Percentiles rank a stretch among this genome's conserved stretches.
phyloP scores from a whole-genome alignment of 37 sponge, comb jelly and placozoan species.

The Diacarnus erythraeanus region DNA sequence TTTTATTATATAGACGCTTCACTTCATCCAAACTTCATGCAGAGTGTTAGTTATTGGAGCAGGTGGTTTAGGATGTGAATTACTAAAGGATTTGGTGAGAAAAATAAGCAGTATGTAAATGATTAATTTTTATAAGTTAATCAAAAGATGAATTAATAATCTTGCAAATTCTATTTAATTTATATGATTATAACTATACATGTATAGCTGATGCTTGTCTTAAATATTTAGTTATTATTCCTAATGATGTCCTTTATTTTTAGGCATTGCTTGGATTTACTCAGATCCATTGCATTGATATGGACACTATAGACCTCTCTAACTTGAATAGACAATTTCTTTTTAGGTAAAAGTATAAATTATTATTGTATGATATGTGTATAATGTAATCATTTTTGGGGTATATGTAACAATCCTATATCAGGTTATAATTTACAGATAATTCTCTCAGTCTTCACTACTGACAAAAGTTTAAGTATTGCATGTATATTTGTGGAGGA shows the following conservation, averaged over 20 bases:
- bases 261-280: slow-evolving; percentile 93
- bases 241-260: background rate
- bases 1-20: slow-evolving; percentile 47
- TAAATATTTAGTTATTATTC: background rate
- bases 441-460: too few relatives aligned
- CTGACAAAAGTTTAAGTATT: too few relatives aligned
- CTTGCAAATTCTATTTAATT: too few relatives aligned
- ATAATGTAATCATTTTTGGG: background rate
- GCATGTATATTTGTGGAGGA: too few relatives aligned
- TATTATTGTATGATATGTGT: background rate
- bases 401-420: too few relatives aligned
- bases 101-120: too few relatives aligned
- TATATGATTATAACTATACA: too few relatives aligned
- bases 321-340: slow-evolving; percentile 98
- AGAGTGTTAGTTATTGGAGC: slow-evolving; percentile 95
- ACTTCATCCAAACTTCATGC: slow-evolving; percentile 76
- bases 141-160: too few relatives aligned
- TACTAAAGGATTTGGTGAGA: slow-evolving; percentile 86
- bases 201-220: background rate
- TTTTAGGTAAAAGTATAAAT: slow-evolving; percentile 73
- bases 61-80: slow-evolving; percentile 98
- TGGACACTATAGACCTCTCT: slow-evolving; percentile 99
- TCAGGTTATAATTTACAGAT: background rate
- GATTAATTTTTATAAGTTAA: too few relatives aligned
- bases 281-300: slow-evolving; percentile 94